Evolutionary conservation across 2,797 vertebrate species (phyloP).

Genomic region (Cyprinodon diabolis): DNA sequence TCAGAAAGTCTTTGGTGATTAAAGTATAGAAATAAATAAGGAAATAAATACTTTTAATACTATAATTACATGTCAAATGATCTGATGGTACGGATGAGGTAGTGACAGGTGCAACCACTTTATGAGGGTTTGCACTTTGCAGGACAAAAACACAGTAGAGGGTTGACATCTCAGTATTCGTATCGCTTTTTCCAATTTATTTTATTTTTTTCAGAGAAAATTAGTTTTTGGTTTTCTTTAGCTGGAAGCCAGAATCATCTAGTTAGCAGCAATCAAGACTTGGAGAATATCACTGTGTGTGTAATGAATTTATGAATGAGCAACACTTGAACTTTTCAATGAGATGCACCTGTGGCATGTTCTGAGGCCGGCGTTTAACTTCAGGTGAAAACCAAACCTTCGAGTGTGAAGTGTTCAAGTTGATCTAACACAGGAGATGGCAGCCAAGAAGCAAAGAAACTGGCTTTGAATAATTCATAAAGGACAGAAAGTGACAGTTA

Average conservation of each 20-base stretch:
- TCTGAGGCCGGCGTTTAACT: not conserved
- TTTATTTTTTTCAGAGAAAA: not conserved
- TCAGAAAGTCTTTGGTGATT: no score
- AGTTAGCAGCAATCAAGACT: not conserved
- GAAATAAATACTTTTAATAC: no score
- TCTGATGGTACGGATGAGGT: no score
- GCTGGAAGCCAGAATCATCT: no score
- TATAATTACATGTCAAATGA: no score
- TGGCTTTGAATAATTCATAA: conserved; percentile 73
- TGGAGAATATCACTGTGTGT: not conserved
- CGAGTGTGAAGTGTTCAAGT: not conserved
- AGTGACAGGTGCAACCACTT: no score
- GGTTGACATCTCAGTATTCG: not conserved
- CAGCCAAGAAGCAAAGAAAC: conserved; percentile 44
- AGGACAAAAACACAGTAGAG: no score
- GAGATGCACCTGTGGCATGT: not conserved
- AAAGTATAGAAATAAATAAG: no score
- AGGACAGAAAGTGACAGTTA: conserved; percentile 67
- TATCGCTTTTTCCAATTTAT: not conserved
- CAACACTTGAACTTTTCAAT: no score
- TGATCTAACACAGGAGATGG: conserved; percentile 31
- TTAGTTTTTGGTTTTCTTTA: not conserved
- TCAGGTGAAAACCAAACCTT: not conserved
- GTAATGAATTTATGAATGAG: no score
- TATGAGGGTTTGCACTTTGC: no score